These are phyloP conservation scores for Ceyx margarethae DNA, from an alignment of 2,113 vertebrate genomes.

Conservation along the genomic window DNA sequence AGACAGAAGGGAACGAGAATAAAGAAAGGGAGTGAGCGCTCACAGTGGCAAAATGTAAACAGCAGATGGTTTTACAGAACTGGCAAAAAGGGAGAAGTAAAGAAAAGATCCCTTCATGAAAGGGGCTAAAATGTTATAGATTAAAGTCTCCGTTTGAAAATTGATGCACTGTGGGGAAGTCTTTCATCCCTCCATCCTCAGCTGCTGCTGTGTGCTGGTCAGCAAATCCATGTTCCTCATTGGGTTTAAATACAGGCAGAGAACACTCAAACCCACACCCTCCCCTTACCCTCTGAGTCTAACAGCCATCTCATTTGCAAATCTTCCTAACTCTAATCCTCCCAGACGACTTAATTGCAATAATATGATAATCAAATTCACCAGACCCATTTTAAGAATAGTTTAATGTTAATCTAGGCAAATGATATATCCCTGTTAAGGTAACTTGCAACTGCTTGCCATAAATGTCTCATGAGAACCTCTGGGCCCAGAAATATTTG, in stretches of 20 bases:
- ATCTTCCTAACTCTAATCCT: background rate
- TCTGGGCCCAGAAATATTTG: background rate
- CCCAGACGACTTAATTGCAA: background rate
- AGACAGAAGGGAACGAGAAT: background rate
- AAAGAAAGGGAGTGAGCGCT: background rate
- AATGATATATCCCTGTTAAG: background rate
- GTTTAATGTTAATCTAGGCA: background rate
- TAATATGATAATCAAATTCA: background rate
- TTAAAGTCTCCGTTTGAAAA: conserved; percentile 19
- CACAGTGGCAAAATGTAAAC: background rate
- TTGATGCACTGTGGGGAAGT: background rate
- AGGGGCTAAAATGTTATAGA: background rate
- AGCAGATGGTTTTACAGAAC: conserved; percentile 1
- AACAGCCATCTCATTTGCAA: background rate
- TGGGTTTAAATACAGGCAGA: background rate
- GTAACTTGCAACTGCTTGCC: background rate
- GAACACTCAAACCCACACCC: background rate
- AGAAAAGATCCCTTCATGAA: background rate
- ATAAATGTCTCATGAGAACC: background rate
- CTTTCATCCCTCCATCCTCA: background rate
- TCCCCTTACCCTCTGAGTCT: background rate
- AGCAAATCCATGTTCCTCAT: background rate
- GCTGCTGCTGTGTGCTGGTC: background rate
- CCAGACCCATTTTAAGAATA: background rate
- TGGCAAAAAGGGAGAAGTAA: background rate